Conservation (phyloP, 1,140 invertebrate species). For the Ditylenchus dipsaci region DNA sequence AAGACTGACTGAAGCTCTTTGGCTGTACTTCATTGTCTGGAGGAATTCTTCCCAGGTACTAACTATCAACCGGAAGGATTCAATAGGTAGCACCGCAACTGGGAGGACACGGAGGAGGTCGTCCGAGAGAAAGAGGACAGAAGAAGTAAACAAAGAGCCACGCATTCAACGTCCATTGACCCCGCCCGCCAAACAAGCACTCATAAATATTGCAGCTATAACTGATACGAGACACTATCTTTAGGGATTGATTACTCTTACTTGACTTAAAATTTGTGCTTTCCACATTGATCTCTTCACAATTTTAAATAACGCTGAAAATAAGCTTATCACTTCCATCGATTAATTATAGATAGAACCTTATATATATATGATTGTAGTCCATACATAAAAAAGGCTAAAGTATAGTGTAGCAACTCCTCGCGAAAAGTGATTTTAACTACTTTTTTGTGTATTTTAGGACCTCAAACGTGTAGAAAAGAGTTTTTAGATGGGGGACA, state of each 20-base stretch:
- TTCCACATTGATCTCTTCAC: not conserved
- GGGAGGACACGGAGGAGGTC: not conserved
- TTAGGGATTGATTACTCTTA: conserved; percentile 4
- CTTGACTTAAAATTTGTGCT: not conserved
- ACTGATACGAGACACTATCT: conserved; percentile 27
- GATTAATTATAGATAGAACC: too few relatives aligned
- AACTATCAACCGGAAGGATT: conserved; percentile 15
- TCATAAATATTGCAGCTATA: conserved; percentile 8
- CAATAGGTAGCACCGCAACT: conserved; percentile 5
- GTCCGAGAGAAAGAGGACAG: not conserved
- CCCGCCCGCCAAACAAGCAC: conserved; percentile 3
- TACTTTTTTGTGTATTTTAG: too few relatives aligned
- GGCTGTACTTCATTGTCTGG: conserved; percentile 5
- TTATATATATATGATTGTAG: too few relatives aligned
- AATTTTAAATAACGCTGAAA: not conserved
- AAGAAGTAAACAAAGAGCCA: not conserved
- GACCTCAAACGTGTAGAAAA: too few relatives aligned
- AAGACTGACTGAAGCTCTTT: conserved; percentile 16
- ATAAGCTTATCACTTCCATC: not conserved
- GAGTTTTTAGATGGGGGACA: too few relatives aligned
- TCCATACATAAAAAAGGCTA: too few relatives aligned
- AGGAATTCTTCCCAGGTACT: conserved; percentile 5
- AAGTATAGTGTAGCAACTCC: too few relatives aligned
- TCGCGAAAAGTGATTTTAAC: too few relatives aligned
- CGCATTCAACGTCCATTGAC: conserved; percentile 3